phyloP scores from a whole-genome alignment of 2,797 vertebrate genomes.

The Pteronotus mesoamericanus region DNA sequence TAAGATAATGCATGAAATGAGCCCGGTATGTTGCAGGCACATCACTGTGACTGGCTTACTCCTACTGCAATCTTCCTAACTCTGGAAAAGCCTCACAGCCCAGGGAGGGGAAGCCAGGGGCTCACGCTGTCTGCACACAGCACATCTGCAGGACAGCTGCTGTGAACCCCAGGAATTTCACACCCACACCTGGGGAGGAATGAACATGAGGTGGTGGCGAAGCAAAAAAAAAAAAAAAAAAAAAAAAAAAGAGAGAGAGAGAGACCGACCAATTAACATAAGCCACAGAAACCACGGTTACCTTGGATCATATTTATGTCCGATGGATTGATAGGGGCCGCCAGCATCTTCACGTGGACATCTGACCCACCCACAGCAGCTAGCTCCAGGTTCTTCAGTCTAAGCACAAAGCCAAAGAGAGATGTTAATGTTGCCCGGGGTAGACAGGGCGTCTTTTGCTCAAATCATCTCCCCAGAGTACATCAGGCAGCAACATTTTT shows the following conservation, averaged over 20 bases:
- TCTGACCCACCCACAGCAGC: slow-evolving; percentile 81
- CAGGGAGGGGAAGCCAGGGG: not conserved
- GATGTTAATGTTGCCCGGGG: slow-evolving; percentile 29
- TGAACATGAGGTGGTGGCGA: not conserved
- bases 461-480: slow-evolving; percentile 45
- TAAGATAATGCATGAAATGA: not conserved
- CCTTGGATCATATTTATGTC: slow-evolving; percentile 99
- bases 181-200: not conserved
- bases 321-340: slow-evolving; percentile 94
- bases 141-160: slow-evolving; percentile 41
- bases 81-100: slow-evolving; percentile 5
- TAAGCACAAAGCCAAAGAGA: slow-evolving; percentile 73
- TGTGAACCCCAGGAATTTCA: slow-evolving; percentile 34
- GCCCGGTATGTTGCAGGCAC: not conserved
- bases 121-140: not conserved
- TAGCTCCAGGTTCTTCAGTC: slow-evolving; percentile 86
- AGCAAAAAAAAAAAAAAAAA: not conserved
- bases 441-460: slow-evolving; percentile 17
- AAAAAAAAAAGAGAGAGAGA: too few relatives aligned
- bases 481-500: slow-evolving; percentile 32
- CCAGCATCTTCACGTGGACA: slow-evolving; percentile 90
- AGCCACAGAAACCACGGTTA: slow-evolving; percentile 67
- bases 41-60: not conserved
- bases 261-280: slow-evolving; percentile 51
- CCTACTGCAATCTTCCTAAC: not conserved